Evolutionary conservation across 2,113 vertebrate species (phyloP), one percentile per base, ranked within the genome.

Genomic region (Malurus alboscapulatus): DNA sequence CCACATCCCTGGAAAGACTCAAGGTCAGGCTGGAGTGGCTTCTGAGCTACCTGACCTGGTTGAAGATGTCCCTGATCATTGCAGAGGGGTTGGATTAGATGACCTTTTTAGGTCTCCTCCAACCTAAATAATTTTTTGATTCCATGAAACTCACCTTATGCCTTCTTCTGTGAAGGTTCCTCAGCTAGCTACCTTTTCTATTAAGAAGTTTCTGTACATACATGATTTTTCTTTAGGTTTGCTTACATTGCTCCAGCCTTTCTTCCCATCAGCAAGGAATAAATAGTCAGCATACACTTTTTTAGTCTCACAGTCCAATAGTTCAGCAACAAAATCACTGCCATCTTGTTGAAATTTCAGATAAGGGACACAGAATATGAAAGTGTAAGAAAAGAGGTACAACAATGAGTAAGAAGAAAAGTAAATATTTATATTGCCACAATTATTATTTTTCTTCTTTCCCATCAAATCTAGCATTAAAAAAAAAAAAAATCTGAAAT

Each of bases 381-480:
- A 84, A 54, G 16, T 44, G 32, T 12, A 78, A 66, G 29, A 38
- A 40, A 29, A 62, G 13, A 38, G 38, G 16, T 11, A 30, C 12
- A 54, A 7, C 7, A 47, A 20, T 14, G 29, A 38, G 13, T 7
- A n/a, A 14, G 8, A 86, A 78, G 6, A 59, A 57, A 72, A 57
- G 7, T 7, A 72, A 66, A 50, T 84, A 59, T 42, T 72, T 84
- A 10, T 62, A 40, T 45, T 85, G 53, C 1, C 25, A 34, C 10
- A 72, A 50, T 44, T 59, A 24, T 63, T 77, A 12, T 7, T 87
- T 72, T 34, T 32, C 14, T 69, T 71, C 14, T 24, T 79, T 58
- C 20, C 7, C 17, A 48, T 1, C 2, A 85, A 76, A 6, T 40
- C 29, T 15, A 51, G 4, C 2, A 7, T 16, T 4, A 3, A 1